Evolutionary conservation across 2,888 invertebrate species (phyloP).

Genomic region (Nowickia ferox): DNA sequence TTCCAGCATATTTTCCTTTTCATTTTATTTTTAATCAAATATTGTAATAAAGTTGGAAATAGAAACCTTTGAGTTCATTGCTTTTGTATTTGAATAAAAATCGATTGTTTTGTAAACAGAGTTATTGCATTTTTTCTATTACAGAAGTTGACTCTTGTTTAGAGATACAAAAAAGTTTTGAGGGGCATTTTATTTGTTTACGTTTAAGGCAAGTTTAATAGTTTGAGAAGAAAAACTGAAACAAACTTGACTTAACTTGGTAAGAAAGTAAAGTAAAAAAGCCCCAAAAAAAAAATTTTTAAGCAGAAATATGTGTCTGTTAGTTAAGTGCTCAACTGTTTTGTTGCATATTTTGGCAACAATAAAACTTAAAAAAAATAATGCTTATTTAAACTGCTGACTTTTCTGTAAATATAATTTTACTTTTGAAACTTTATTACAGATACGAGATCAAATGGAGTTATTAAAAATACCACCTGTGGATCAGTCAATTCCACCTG

Average conservation of each 20-base stretch:
- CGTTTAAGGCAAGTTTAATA: slow-evolving; percentile 43
- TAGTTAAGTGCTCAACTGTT: slow-evolving; percentile 8
- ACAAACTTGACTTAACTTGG: not conserved
- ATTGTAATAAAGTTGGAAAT: slow-evolving; percentile 2
- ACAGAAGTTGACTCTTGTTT: slow-evolving; percentile 32
- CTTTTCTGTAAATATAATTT: not conserved
- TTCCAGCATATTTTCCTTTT: slow-evolving; percentile 15
- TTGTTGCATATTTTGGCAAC: not conserved
- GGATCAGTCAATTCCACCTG: slow-evolving; percentile 85
- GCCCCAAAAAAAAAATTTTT: not conserved
- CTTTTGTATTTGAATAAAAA: slow-evolving; percentile 44
- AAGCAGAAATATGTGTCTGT: slow-evolving; percentile 3
- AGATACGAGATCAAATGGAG: slow-evolving; percentile 86
- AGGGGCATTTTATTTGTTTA: slow-evolving; percentile 24
- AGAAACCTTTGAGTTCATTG: slow-evolving; percentile 52
- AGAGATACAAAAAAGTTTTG: slow-evolving; percentile 55
- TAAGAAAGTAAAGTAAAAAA: not conserved
- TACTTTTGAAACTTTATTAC: slow-evolving; percentile 63
- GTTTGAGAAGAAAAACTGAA: slow-evolving; percentile 14
- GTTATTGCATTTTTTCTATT: slow-evolving; percentile 45
- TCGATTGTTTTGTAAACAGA: slow-evolving; percentile 61
- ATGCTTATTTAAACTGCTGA: not conserved
- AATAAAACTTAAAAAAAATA: not conserved
- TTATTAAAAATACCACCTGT: slow-evolving; percentile 85
- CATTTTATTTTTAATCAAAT: not conserved